Percentiles rank a stretch among this genome's conserved stretches.
These are phyloP conservation scores for Apogon talboti DNA, from an alignment of 2,797 vertebrate genomes.

Conservation along the genomic window DNA sequence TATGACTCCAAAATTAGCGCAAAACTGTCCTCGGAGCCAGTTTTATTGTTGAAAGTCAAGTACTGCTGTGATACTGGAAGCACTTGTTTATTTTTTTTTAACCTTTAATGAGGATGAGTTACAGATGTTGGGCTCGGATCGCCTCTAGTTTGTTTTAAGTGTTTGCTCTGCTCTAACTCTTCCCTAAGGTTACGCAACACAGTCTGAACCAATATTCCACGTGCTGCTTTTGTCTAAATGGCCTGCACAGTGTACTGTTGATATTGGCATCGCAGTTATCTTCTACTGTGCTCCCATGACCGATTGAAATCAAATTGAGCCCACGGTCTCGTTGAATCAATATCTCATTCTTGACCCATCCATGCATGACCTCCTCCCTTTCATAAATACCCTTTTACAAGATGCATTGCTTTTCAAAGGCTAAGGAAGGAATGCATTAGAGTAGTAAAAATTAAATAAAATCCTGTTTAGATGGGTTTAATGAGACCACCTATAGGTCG, in stretches of 20 bases:
- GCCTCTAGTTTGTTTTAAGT: slow-evolving; percentile 2
- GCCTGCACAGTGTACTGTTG: slow-evolving; percentile 33
- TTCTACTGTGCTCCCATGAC: slow-evolving; percentile 39
- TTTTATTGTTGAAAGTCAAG: slow-evolving; percentile 3
- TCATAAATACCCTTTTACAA: slow-evolving; percentile 49
- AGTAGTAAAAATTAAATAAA: neutral
- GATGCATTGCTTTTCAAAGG: slow-evolving; percentile 45
- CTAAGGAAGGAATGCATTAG: slow-evolving; percentile 26
- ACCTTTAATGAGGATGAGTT: neutral
- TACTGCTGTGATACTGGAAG: neutral
- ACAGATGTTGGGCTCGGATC: neutral
- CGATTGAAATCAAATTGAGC: slow-evolving; percentile 64
- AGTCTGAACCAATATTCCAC: slow-evolving; percentile 11
- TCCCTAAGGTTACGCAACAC: neutral
- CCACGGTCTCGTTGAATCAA: slow-evolving; percentile 60
- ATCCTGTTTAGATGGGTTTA: slow-evolving; percentile 28
- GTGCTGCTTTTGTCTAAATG: slow-evolving; percentile 21
- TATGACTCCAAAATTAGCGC: too few relatives aligned
- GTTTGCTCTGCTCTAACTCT: neutral
- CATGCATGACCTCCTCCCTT: slow-evolving; percentile 37
- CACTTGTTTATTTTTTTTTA: neutral
- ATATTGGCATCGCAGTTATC: slow-evolving; percentile 51
- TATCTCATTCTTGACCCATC: slow-evolving; percentile 54
- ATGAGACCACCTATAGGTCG: slow-evolving; percentile 19
- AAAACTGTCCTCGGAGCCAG: neutral